Conservation (phyloP, 2,888 invertebrate genomes). For the Standfussiana lucernea region DNA sequence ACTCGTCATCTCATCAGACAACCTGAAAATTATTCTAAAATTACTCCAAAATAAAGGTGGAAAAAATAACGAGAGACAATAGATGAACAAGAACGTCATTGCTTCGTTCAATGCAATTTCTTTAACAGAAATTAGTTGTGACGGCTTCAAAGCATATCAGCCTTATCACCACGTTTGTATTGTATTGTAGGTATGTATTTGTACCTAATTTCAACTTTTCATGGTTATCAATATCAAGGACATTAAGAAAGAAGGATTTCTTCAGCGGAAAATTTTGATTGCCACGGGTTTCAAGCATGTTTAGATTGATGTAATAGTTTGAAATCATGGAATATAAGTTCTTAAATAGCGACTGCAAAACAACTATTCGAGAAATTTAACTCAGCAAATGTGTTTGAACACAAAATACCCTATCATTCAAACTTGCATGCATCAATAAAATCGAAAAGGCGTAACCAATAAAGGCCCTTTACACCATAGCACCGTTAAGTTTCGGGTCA, state of each 20-base stretch:
- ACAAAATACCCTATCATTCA: background rate
- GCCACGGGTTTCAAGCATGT: constrained; percentile 14
- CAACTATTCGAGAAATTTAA: background rate
- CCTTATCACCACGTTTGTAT: background rate
- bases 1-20: no score
- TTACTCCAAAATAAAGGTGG: background rate
- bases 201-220: constrained; percentile 16
- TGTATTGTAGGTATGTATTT: background rate
- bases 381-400: background rate
- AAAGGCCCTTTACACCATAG: constrained; percentile 46
- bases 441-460: constrained; percentile 33
- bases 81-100: background rate
- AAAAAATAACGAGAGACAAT: background rate
- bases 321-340: background rate
- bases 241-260: background rate
- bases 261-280: background rate
- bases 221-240: constrained; percentile 29
- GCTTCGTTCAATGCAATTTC: background rate
- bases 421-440: constrained; percentile 25
- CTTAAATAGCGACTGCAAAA: background rate
- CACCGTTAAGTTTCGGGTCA: constrained; percentile 62
- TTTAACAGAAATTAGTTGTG: background rate
- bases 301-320: constrained; percentile 6
- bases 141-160: constrained; percentile 9
- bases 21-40: no score